Base-by-base conservation (phyloP, 1,140 invertebrate species). In the Zaprionus capensis region DNA sequence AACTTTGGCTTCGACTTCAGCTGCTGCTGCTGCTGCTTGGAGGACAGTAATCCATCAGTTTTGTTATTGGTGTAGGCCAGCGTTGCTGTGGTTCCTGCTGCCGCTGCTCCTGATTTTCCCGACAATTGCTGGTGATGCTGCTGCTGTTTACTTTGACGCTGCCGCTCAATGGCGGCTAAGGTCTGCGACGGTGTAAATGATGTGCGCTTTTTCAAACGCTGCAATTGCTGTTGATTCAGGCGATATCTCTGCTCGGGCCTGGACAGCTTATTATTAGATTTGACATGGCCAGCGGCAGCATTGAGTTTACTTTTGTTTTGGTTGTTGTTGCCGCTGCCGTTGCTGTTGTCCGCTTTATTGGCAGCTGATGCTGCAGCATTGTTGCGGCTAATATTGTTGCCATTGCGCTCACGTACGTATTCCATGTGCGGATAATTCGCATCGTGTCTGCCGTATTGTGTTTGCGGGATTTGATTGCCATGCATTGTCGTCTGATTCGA, bases 401-500 rank as follows among this genome's bases (percentile, higher is more conserved):
- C 71, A 91, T 91, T 69, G 36, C 91, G 82, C 88, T 93, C 92
- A 93, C 92, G 92, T 93, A 93, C 90, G 62, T 88, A 92, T 85
- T 93, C 92, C 87, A 91, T 92, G 80, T 92, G 92, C 77, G 92
- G 91, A 71, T 92, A 92, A 93, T 93, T 93, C 85, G 92, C 85
- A 78, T 92, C 91, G 76, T 91, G 87, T 79, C 86, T 91, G 82
- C 91, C 91, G 78, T 92, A 90, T 91, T 91, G 91, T 82, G 90
- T 88, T 82, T 83, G 87, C 81, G 91, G 59, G 78, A 92, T 90
- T 85, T 92, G 91, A 92, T 92, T 92, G 88, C 80, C 82, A 61
- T 92, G 90, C 82, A 92, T 92, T 92, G 91, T 92, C 82, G 91
- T 92, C 80, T 91, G 88, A 91, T 93, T 93, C 77, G 92, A 92